Conservation (phyloP, 1,140 invertebrate genomes). For the Solenopsis invicta region DNA sequence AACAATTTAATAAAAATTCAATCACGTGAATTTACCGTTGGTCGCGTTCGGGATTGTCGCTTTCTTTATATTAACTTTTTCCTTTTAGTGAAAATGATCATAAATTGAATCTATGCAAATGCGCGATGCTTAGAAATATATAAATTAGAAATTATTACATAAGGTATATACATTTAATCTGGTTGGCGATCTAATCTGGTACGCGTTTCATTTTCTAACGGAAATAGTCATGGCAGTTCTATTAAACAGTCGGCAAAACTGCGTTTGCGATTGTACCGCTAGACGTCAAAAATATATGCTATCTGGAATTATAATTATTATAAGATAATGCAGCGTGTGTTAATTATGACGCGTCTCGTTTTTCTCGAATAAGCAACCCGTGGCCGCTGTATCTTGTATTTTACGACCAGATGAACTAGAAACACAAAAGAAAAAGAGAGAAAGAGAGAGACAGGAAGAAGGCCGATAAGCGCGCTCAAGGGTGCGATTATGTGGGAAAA, state of each 20-base stretch:
- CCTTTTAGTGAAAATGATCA: background rate
- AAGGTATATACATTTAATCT: constrained; percentile 18
- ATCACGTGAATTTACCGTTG: constrained; percentile 1
- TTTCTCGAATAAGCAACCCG: constrained; percentile 35
- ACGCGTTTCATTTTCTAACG: constrained; percentile 29
- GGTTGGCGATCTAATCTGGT: constrained; percentile 16
- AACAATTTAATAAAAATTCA: constrained; percentile 3
- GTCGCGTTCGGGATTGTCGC: background rate
- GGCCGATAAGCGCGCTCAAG: constrained; percentile 55
- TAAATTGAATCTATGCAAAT: constrained; percentile 38
- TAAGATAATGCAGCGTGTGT: constrained; percentile 16
- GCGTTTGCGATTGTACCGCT: constrained; percentile 8
- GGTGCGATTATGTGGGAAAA: constrained; percentile 55
- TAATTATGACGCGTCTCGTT: constrained; percentile 24
- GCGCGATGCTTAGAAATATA: constrained; percentile 4
- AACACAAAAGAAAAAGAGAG: constrained; percentile 19
- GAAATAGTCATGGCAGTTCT: constrained; percentile 21
- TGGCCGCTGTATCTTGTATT: background rate
- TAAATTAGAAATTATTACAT: constrained; percentile 32
- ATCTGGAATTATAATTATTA: constrained; percentile 44
- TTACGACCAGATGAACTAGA: background rate
- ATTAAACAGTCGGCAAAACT: constrained; percentile 10
- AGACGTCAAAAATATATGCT: background rate
- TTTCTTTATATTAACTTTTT: background rate
- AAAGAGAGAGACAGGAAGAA: constrained; percentile 56